Evolutionary conservation across 2,888 invertebrate genomes (phyloP).

Genomic region (Rhagophthalmus giganteus): DNA sequence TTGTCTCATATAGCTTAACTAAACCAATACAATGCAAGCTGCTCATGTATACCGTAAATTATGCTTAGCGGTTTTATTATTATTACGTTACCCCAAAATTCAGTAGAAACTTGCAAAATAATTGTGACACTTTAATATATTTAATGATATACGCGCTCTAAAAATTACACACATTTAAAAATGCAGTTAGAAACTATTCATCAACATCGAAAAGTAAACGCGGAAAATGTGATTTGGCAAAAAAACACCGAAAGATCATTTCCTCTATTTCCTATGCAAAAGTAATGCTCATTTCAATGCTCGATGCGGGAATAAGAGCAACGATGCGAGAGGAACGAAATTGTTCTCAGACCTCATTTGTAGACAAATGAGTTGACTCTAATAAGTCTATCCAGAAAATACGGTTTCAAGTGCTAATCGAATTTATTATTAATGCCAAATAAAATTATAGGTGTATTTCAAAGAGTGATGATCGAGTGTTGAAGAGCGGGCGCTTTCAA

Average conservation of each 20-base stretch:
- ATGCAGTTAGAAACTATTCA: background rate
- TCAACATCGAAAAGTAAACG: constrained; percentile 7
- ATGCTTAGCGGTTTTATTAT: constrained; percentile 19
- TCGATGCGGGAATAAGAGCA: constrained; percentile 40
- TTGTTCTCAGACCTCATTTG: constrained; percentile 32
- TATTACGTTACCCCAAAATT: background rate
- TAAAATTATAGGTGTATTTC: background rate
- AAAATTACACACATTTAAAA: too few relatives aligned
- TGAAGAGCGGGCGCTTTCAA: too few relatives aligned
- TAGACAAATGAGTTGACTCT: constrained; percentile 29
- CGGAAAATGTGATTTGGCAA: constrained; percentile 14
- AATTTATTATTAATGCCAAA: constrained; percentile 1
- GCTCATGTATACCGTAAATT: constrained; percentile 8
- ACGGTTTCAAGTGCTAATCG: constrained; percentile 13
- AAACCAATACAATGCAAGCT: constrained; percentile 14
- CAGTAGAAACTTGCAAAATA: background rate
- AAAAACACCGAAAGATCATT: constrained; percentile 25
- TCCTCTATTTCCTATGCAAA: constrained; percentile 50
- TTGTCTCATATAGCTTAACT: constrained; percentile 13
- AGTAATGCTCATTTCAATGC: constrained; percentile 40
- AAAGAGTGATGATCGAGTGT: too few relatives aligned
- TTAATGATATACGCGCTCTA: too few relatives aligned
- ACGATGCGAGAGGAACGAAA: constrained; percentile 29
- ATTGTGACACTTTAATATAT: background rate
- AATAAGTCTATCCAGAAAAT: constrained; percentile 12